Base-by-base conservation (phyloP, 2,113 vertebrate species). In the Sorex araneus region DNA sequence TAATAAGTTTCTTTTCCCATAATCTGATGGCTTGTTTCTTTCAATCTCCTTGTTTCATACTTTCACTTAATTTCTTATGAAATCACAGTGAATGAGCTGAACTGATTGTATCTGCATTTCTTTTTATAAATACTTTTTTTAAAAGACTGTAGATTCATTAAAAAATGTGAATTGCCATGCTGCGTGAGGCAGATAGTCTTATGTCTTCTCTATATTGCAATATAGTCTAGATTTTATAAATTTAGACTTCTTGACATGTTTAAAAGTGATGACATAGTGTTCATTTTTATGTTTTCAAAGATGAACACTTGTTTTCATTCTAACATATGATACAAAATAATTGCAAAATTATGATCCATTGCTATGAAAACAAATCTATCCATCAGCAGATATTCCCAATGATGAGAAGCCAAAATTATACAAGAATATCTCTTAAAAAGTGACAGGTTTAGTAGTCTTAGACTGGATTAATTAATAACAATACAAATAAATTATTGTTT, bases 401-500 rank as follows among this genome's bases (percentile, higher is more conserved):
- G 63, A 80, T 70, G 47, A 18, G 78, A 21, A 69, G 6, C 40
- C 84, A 88, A 92, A 83, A n/a, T 40, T 27, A 43, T 18, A 64
- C 23, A 19, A 23, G 43, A 79, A 2, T 57, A 50, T 28, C 63
- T 94, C 89, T 94, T 43, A 5, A 81, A 93, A 66, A 76, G 50
- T 86, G 71, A 78, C 13, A 89, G 23, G 69, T 90, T 92, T 93
- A 84, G 43, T 50, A 23, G 15, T 70, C 30, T 74, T 78, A 85
- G 79, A 94, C 92, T 95, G 47, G 5, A 50, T 50, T 95, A 95
- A 28, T 96, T 97, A 77, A n/a, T 90, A 89, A 80, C 90, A 92
- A 78, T 87, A 73, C 70, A 97, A 90, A 97, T 94, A 97, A 97
- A 95, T 96, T 95, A 92, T 93, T 96, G 76, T 86, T 94, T 96